Evolutionary conservation across 2,888 invertebrate species (phyloP).

Genomic region (Trissolcus japonicus): DNA sequence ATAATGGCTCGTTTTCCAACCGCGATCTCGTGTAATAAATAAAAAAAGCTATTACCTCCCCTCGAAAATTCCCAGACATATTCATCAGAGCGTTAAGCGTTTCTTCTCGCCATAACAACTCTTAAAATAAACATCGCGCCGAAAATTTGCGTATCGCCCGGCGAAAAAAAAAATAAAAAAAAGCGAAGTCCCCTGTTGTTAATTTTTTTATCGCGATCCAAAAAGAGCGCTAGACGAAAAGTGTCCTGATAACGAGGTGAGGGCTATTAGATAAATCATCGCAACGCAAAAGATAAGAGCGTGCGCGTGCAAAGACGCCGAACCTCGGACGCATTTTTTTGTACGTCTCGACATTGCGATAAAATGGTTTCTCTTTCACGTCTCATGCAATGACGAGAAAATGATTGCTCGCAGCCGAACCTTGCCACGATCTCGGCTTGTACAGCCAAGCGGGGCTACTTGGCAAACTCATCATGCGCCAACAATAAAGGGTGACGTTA

Average conservation of each 20-base stretch:
- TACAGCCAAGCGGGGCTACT: conserved; percentile 27
- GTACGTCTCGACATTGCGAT: conserved; percentile 39
- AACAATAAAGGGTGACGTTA: conserved; percentile 50
- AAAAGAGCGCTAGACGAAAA: conserved; percentile 31
- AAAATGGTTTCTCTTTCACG: conserved; percentile 52
- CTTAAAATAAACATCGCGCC: conserved; percentile 37
- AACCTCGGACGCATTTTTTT: conserved; percentile 37
- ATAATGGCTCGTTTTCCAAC: neutral
- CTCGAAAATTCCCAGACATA: conserved; percentile 37
- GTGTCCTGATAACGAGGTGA: conserved; percentile 44
- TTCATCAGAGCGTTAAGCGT: conserved; percentile 26
- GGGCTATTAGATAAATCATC: conserved; percentile 46
- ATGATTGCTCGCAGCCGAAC: conserved; percentile 45
- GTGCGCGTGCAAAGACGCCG: conserved; percentile 24
- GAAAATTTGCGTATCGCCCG: conserved; percentile 20
- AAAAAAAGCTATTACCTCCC: conserved; percentile 37
- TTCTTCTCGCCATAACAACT: conserved; percentile 25
- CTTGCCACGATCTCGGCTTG: conserved; percentile 38
- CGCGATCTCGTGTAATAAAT: conserved; percentile 19
- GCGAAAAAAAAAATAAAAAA: conserved; percentile 5
- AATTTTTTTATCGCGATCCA: conserved; percentile 39
- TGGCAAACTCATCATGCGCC: conserved; percentile 41
- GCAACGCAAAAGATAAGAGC: conserved; percentile 19
- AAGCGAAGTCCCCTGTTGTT: conserved; percentile 7
- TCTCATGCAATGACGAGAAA: conserved; percentile 44